Percentiles rank a stretch among this genome's conserved stretches.
These are phyloP conservation scores for Nothura maculosa DNA, from an alignment of 2,797 vertebrate species.

Conservation along the genomic window DNA sequence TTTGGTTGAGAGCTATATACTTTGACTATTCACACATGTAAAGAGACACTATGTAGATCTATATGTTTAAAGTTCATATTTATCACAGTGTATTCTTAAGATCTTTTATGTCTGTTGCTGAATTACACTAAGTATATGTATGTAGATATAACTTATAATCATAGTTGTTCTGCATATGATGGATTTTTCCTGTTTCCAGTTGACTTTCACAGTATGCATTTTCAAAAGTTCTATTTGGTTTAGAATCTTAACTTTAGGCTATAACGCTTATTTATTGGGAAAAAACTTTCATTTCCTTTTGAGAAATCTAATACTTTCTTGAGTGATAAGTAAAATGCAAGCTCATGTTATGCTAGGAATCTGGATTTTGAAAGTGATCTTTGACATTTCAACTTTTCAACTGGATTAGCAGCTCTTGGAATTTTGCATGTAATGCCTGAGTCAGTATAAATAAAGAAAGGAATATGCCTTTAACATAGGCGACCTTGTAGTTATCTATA, in stretches of 20 bases:
- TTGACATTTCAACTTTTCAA: not conserved
- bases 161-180: not conserved
- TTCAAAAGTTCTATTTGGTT: not conserved
- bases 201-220: not conserved
- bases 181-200: not conserved
- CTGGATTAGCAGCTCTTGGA: not conserved
- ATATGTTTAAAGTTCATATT: not conserved
- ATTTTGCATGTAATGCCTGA: rapidly evolving
- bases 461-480: not conserved
- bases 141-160: not conserved
- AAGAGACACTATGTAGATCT: not conserved
- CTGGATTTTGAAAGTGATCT: not conserved
- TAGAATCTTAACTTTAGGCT: not conserved
- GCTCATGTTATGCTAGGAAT: not conserved
- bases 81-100: not conserved
- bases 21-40: rapidly evolving
- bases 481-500: not conserved
- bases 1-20: not conserved
- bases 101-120: not conserved
- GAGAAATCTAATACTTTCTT: not conserved
- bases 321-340: not conserved
- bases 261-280: not conserved
- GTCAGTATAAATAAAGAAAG: not conserved
- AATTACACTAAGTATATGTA: not conserved
- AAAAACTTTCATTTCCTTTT: not conserved